Conservation (phyloP, 2,113 vertebrate species). For the Carassius gibelio region DNA sequence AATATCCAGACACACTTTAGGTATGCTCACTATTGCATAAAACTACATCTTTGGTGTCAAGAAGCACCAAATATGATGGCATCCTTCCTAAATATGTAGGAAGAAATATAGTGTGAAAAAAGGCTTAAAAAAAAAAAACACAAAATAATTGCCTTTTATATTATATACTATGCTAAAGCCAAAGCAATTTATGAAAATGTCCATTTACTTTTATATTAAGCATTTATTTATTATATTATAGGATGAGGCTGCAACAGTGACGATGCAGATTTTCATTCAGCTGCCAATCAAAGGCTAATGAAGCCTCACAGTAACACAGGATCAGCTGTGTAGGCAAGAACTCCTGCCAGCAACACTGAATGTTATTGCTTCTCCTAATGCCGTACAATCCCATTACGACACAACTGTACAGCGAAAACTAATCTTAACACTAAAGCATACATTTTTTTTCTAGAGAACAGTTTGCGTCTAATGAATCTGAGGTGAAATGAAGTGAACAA, state of each 20-base stretch:
- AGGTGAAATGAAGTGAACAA: not conserved
- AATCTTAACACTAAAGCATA: not conserved
- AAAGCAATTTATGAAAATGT: too few species aligned
- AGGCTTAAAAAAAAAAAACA: too few species aligned
- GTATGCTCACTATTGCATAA: too few species aligned
- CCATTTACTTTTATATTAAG: too few species aligned
- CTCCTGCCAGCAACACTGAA: constrained; percentile 4
- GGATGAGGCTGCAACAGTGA: not conserved
- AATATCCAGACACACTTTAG: too few species aligned
- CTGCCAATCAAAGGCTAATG: constrained; percentile 20
- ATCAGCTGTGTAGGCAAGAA: constrained; percentile 7
- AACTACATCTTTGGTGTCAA: too few species aligned
- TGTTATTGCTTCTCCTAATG: constrained; percentile 9
- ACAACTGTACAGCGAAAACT: not conserved
- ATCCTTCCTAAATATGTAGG: too few species aligned
- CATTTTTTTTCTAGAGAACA: not conserved
- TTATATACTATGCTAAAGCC: too few species aligned
- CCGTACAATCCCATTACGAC: not conserved
- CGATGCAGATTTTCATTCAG: constrained; percentile 13
- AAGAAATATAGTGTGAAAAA: too few species aligned
- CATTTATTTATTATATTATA: too few species aligned
- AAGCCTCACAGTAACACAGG: not conserved
- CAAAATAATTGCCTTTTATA: too few species aligned
- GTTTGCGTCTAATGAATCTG: not conserved
- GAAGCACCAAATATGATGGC: too few species aligned